Evolutionary conservation across 2,797 vertebrate species (phyloP), one percentile per base, ranked within the genome.

Genomic region (Rallus crepitans): DNA sequence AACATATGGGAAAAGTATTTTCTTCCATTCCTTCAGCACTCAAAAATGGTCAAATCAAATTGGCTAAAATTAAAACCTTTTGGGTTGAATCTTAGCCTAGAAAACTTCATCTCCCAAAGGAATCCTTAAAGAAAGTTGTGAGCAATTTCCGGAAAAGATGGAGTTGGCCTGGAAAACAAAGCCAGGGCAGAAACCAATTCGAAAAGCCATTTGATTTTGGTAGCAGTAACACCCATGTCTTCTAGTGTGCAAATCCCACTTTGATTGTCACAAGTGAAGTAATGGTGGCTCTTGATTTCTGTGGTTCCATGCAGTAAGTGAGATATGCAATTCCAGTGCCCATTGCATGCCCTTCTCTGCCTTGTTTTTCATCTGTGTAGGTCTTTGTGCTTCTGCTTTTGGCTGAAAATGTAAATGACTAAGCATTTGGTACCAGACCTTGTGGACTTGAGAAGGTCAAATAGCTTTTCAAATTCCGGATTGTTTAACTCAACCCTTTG

Each of bases 21-120:
- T 93, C 94, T 94, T 96, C 94, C 95, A 90, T 95, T 94, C 53
- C 82, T 96, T 96, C 96, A 95, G 77, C 59, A 61, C 88, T 93
- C 66, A 95, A 94, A 96, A 95, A 73, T 42, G 52, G 90, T 91
- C 91, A 91, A 70, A 93, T 96, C 90, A 93, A 71, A 90, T 96
- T 95, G 94, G 90, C 75, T 82, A 93, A 97, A 96, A 95, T 96
- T 96, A 95, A 97, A 97, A 96, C 93, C 94, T 97, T 97, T 96
- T 53, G 95, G 86, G 91, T 94, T 96, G 96, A 96, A 95, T 92
- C 91, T 92, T 87, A 94, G 94, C 96, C 95, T 96, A 96, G 93
- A 96, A 97, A 96, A 95, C 90, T 82, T 96, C 77, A 94, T 93
- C 53, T 94, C 96, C 75, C 96, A 61, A 35, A 1, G 91, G 96